Evolutionary conservation across 2,113 vertebrate species (phyloP).

Genomic region (Grantiella picta): DNA sequence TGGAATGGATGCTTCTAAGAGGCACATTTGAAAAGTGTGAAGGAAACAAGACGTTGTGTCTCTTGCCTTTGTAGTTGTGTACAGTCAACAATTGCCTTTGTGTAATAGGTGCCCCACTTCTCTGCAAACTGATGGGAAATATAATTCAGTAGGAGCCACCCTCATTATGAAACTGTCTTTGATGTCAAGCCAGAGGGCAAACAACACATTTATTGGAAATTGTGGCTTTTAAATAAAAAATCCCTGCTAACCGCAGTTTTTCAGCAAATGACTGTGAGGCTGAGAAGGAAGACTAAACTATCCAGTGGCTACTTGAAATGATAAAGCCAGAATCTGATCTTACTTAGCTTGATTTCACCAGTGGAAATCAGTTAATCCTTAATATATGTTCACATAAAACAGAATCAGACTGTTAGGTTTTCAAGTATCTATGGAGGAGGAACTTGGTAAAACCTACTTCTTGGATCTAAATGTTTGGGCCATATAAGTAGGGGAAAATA

Average conservation of each 20-base stretch:
- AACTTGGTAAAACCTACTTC: not conserved
- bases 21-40: not conserved
- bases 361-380: not conserved
- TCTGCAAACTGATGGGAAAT: not conserved
- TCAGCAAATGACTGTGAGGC: not conserved
- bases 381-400: not conserved
- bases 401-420: not conserved
- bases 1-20: not conserved
- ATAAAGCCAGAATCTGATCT: not conserved
- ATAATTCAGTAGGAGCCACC: not conserved
- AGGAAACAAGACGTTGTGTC: accelerated
- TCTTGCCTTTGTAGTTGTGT: not conserved
- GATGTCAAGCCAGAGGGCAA: not conserved
- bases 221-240: conserved; percentile 24
- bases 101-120: not conserved
- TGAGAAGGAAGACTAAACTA: not conserved
- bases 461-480: not conserved
- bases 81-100: not conserved
- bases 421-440: not conserved
- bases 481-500: not conserved
- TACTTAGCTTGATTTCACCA: not conserved
- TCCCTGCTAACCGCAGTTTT: not conserved
- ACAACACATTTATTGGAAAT: not conserved
- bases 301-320: not conserved
- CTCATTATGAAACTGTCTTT: not conserved